Evolutionary conservation across 2,888 invertebrate genomes (phyloP), one percentile per base, ranked within the genome.

Genomic region (Oscheius onirici): DNA sequence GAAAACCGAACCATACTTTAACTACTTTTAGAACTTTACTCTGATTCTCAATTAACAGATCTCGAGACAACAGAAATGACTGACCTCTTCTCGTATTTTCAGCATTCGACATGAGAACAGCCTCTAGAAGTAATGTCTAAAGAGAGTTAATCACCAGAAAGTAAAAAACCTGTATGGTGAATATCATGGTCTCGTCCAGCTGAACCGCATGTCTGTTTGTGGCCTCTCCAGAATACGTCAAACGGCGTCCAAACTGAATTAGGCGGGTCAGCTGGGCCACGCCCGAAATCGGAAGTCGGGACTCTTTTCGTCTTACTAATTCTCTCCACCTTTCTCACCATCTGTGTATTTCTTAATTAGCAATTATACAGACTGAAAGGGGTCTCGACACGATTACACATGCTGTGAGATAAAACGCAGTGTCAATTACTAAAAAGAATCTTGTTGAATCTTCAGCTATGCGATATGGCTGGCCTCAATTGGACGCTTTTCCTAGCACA

Each of bases 231-330:
- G 41, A 22, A 26, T n/a, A 22, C 10, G 60, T 60, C 41, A 60
- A 60, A 60, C 43, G 60, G 22, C 60, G 60, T 60, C 60, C 20
- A 22, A 60, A 60, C 60, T 13, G 17, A 41, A 60, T 60, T 60
- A 60, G 17, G 41, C 22, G 44, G 60, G 43, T 49, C 49, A 49
- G 49, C 49, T 49, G 49, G 49, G 49, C 34, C 34, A 34, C 34
- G 34, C 34, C 34, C 34, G 34, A 34, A 34, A 34, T 34, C 34
- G 34, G 34, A 34, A 34, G 34, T 34, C 3, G 5, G 34, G 8
- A 34, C 34, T 34, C 34, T 34, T 34, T 34, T 34, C 0, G 34
- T 34, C 34, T 34, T 34, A 3, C 34, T 34, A 34, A 34, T 34
- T 3, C 8, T 8, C 8, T 8, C 8, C 34, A 34, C 34, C 8